Percentiles rank a stretch among this genome's conserved stretches.
Evolutionary conservation across 2,113 vertebrate species (phyloP).

Genomic region (Otolemur garnettii): DNA sequence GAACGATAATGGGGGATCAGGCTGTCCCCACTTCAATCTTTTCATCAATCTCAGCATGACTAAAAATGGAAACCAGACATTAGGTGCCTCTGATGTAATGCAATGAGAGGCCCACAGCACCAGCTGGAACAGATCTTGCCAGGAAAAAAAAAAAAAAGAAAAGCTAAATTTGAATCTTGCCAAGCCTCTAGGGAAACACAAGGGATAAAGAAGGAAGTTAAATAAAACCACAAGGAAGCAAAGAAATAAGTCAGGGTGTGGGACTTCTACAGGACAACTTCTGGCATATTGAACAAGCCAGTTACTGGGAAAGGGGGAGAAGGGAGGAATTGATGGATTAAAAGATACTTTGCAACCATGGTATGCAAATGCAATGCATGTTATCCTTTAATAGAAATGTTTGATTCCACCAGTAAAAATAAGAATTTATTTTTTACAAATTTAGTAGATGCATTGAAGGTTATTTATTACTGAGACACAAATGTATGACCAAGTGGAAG

Average conservation of each 20-base stretch:
- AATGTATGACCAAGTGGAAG: neutral
- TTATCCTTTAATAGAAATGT: neutral
- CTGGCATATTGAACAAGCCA: neutral
- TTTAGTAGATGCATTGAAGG: neutral
- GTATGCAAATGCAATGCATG: neutral
- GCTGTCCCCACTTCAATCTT: neutral
- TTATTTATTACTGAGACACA: neutral
- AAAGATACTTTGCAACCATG: neutral
- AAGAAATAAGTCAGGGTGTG: neutral
- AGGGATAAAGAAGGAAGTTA: neutral
- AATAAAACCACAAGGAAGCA: neutral
- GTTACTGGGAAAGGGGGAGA: no score
- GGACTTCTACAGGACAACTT: neutral
- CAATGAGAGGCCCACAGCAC: neutral
- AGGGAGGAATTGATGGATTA: neutral
- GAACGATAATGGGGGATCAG: neutral
- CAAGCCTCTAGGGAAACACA: neutral
- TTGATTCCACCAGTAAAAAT: neutral
- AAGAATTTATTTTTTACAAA: neutral
- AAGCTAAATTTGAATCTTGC: neutral
- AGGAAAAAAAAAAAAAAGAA: neutral
- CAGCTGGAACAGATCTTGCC: neutral
- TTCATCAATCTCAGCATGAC: neutral
- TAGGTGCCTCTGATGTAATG: neutral
- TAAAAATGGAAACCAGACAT: constrained; percentile 53